Base-by-base conservation (phyloP, 2,888 invertebrate species). In the Hypercompe scribonia region DNA sequence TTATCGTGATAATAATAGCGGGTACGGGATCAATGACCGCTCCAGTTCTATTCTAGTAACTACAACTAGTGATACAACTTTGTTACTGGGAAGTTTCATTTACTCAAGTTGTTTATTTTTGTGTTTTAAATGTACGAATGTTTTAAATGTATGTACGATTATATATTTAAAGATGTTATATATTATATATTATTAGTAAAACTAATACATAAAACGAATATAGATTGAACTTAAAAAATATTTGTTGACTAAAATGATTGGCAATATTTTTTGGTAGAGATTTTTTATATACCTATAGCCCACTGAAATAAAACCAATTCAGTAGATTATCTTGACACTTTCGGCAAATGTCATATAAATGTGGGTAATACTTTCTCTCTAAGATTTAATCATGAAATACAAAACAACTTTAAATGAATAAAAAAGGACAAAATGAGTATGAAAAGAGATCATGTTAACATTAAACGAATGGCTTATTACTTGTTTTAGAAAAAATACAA, bases 31-130 rank as follows among this genome's bases (percentile, higher is more conserved):
- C 94, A 93, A 90, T 88, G 94, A 90, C 93, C 93, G 94, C 86
- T 89, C 93, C 81, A 94, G 87, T 94, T 95, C 90, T 94, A 92
- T 90, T 91, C 90, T 92, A 91, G 90, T 91, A 87, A 88, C 90
- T 83, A 87, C 79, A 83, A 86, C 81, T 82, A 81, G 79, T 68
- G 82, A 75, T 82, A 84, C 85, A 80, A 87, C 84, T 84, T 86
- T 86, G 87, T 88, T 89, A 89, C 89, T 87, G 85, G 85, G 87
- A 89, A 89, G 86, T 86, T 88, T 85, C 84, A 84, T 80, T 66
- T 81, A 78, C 83, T 85, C 80, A 84, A 86, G 80, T 76, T 39
- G 70, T 76, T 77, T 15, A 50, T 33, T 73, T 64, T 84, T 77
- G 70, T 61, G 7, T 67, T 54, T 61, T 67, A 15, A 46, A 42